phyloP scores from a whole-genome alignment of 2,888 invertebrate species.

The Ormyrus rosae region DNA sequence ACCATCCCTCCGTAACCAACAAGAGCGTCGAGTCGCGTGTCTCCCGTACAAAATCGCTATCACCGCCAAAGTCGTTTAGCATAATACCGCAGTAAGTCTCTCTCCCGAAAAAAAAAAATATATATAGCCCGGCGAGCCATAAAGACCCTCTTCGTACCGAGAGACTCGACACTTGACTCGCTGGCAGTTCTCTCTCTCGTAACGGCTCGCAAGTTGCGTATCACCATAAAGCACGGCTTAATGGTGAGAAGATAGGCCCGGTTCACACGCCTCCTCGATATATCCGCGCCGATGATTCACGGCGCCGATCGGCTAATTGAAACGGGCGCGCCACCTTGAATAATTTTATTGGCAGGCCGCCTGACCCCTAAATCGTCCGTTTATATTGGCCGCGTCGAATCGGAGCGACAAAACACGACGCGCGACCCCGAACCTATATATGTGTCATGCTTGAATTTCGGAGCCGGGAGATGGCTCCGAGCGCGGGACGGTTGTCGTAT shows the following conservation, averaged over 20 bases:
- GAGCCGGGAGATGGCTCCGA: not conserved
- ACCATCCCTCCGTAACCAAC: no score
- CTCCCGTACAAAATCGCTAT: not conserved
- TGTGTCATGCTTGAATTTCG: not conserved
- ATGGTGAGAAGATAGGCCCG: constrained; percentile 64
- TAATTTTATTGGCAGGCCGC: constrained; percentile 72
- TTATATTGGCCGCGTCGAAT: constrained; percentile 73
- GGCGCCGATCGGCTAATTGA: constrained; percentile 66
- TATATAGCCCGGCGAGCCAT: not conserved
- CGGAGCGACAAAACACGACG: constrained; percentile 71
- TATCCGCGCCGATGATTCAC: constrained; percentile 54
- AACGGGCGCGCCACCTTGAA: constrained; percentile 71
- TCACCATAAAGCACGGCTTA: constrained; percentile 64
- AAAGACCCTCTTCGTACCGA: constrained; percentile 11
- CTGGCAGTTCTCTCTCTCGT: constrained; percentile 5
- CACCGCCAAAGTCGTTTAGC: constrained; percentile 20
- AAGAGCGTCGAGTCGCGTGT: not conserved
- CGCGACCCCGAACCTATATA: constrained; percentile 47
- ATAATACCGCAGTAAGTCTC: constrained; percentile 44
- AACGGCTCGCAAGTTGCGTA: constrained; percentile 20
- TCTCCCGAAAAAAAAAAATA: constrained; percentile 6
- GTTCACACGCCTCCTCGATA: constrained; percentile 73
- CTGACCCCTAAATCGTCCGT: constrained; percentile 19
- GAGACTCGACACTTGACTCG: constrained; percentile 49
- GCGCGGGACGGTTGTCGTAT: not conserved